Evolutionary conservation across 2,888 invertebrate species (phyloP), one percentile per base, ranked within the genome.

Genomic region (Megalurothrips usitatus): DNA sequence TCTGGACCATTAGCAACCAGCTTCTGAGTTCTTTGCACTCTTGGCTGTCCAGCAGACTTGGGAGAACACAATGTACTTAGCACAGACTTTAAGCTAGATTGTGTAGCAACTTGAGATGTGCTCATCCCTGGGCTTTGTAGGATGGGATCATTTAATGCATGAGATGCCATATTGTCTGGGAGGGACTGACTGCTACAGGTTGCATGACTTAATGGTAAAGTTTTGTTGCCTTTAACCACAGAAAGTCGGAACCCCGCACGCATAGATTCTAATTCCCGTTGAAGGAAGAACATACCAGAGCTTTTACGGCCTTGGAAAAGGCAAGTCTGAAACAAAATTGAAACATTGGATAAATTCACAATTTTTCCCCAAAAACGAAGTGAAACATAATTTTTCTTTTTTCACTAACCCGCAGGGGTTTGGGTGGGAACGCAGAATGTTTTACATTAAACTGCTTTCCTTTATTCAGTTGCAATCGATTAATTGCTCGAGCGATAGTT

Each of bases 371-470:
- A 52, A 3, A 75, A 75, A 26, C 9, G 26, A 75, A 75, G 26
- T 68, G 9, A n/a, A 23, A 68, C n/a, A 68, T n/a, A n/a, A 68
- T 19, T 8, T 26, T 26, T 10, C 26, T 26, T 26, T 10, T 10
- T 26, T 6, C 34, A 43, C 34, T 75, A 1, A 75, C 68, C 26
- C 68, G n/a, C 26, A 75, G 12, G 23, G 68, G 68, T 26, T 75
- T 75, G 23, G 68, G 68, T 9, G 68, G 68, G 23, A 75, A 75
- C 0, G 68, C 68, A 23, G 68, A 12, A 23, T 75, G 68, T 75
- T 75, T 75, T 9, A 75, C 68, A 75, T 75, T 75, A 12, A 75
- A 75, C 68, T 75, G 68, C 68, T 75, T 75, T 75, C 68, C 68
- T 75, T 75, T 75, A 12, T 75, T 75, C 8, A 75, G 68, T 10